Percentiles rank a stretch among this genome's conserved stretches.
Conservation (phyloP, 2,888 invertebrate species). For the Calameuta filiformis region DNA sequence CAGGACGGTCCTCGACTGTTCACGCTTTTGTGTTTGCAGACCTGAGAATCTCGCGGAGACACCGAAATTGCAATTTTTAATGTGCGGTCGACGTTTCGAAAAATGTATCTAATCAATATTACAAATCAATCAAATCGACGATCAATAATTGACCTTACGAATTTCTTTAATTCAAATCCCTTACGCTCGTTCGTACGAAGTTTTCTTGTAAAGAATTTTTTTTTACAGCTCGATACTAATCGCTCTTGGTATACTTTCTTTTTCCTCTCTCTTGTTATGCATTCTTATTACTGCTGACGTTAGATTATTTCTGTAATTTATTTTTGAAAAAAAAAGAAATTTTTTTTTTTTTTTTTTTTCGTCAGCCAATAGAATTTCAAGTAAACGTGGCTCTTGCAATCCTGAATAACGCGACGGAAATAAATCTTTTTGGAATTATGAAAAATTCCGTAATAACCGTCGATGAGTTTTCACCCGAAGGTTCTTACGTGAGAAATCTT, state of each 20-base stretch:
- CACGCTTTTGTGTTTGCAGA: neutral
- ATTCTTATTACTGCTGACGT: neutral
- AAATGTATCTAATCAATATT: neutral
- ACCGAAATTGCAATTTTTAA: neutral
- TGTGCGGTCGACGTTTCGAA: neutral
- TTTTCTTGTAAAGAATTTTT: neutral
- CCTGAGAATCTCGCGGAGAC: neutral
- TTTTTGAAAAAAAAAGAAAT: neutral
- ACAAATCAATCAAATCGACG: neutral
- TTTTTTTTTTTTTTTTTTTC: neutral
- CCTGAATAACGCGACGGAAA: neutral
- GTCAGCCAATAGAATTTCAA: neutral
- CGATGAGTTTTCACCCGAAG: too few species aligned
- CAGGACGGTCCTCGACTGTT: neutral
- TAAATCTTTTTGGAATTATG: neutral
- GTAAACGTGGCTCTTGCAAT: neutral
- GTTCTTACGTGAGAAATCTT: neutral
- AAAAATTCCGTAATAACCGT: neutral
- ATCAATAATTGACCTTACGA: neutral
- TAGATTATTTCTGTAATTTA: neutral
- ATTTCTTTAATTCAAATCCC: neutral
- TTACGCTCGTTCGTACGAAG: neutral
- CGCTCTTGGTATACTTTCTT: neutral
- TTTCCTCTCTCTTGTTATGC: neutral
- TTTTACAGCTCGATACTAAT: neutral